phyloP scores from a whole-genome alignment of 2,113 vertebrate genomes.

The Butorides virescens region DNA sequence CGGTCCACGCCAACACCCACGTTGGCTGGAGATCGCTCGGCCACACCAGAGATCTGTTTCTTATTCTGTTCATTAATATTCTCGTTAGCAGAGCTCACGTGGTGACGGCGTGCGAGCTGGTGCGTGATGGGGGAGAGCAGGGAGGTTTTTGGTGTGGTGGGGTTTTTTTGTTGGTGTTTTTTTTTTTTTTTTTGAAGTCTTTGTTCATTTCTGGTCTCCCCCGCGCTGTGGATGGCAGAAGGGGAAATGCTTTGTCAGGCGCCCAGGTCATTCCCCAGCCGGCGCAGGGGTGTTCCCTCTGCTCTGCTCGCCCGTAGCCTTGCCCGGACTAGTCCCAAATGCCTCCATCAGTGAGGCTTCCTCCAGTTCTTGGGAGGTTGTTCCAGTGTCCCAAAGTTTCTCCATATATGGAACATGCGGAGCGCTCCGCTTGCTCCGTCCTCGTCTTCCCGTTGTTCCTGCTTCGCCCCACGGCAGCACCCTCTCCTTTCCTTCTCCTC shows the following conservation, averaged over 20 bases:
- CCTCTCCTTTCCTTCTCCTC: neutral
- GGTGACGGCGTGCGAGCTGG: neutral
- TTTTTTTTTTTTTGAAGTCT: neutral
- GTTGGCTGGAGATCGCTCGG: neutral
- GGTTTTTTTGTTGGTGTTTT: too few species aligned
- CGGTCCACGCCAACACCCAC: accelerated
- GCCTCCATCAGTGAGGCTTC: neutral
- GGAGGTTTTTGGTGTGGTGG: neutral
- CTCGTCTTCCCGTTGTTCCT: neutral
- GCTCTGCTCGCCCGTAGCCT: neutral
- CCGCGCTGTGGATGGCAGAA: accelerated
- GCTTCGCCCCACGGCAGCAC: neutral
- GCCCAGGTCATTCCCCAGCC: neutral
- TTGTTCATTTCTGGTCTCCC: neutral
- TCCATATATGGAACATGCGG: conserved; percentile 40
- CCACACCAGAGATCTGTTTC: neutral
- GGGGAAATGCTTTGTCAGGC: neutral
- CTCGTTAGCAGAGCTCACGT: neutral
- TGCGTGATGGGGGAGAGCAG: neutral
- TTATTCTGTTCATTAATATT: neutral
- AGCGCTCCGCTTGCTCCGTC: conserved; percentile 17
- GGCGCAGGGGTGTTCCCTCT: accelerated
- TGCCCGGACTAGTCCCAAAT: neutral
- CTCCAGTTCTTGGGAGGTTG: neutral
- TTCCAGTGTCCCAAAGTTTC: conserved; percentile 22